These are phyloP conservation scores for Hyposmocoma kahamanoa DNA, from an alignment of 1,140 invertebrate genomes.

Conservation along the genomic window DNA sequence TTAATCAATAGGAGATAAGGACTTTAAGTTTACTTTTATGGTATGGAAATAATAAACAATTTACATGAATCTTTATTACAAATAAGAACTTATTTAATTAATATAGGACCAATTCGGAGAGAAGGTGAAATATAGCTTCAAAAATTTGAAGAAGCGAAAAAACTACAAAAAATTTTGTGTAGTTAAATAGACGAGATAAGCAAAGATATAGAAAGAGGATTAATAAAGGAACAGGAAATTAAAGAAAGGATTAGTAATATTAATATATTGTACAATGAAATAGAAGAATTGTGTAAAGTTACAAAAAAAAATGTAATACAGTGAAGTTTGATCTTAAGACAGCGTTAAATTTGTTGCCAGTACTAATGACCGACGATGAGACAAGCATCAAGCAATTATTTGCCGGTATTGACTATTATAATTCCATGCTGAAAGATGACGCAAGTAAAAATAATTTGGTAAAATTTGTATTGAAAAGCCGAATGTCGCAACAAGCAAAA, in stretches of 20 bases:
- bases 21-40: too few species aligned
- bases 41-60: too few species aligned
- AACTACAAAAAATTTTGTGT: not conserved
- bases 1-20: too few species aligned
- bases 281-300: not conserved
- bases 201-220: not conserved
- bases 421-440: not conserved
- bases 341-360: not conserved
- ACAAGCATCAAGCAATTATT: not conserved
- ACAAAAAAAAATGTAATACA: not conserved
- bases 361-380: not conserved
- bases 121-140: not conserved
- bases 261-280: not conserved
- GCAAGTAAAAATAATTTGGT: not conserved
- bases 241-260: not conserved
- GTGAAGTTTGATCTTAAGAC: not conserved
- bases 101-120: not conserved
- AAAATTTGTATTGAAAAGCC: not conserved
- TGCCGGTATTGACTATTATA: not conserved
- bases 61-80: too few species aligned
- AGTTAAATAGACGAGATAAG: not conserved
- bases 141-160: not conserved
- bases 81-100: not conserved
- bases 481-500: not conserved
- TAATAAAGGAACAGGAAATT: not conserved